Percentiles rank a stretch among this genome's conserved stretches.
These are phyloP conservation scores for Poecilobothrus nobilitatus DNA, from an alignment of 2,888 invertebrate species.

Conservation along the genomic window DNA sequence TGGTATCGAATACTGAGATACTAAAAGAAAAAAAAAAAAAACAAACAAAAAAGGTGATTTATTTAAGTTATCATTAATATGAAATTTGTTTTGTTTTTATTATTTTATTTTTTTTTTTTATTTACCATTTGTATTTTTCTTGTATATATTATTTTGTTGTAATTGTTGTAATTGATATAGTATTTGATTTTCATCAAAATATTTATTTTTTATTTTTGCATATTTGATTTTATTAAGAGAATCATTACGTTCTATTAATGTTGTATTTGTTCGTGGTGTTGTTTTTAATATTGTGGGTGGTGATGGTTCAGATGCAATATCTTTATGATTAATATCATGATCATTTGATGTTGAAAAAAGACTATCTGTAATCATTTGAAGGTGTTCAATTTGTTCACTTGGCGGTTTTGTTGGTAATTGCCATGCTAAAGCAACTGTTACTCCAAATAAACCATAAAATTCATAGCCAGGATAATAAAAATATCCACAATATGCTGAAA, in stretches of 20 bases:
- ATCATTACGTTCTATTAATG: not conserved
- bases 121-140: not conserved
- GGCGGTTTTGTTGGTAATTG: constrained; percentile 60
- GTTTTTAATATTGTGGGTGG: not conserved
- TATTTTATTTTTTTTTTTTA: not conserved
- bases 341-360: not conserved
- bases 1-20: no score
- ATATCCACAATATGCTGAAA: constrained; percentile 14
- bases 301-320: no score
- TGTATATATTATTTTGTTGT: not conserved
- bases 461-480: constrained; percentile 52
- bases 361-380: constrained; percentile 24
- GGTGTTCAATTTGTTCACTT: constrained; percentile 36
- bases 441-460: constrained; percentile 59
- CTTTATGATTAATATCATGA: no score
- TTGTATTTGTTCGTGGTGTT: not conserved
- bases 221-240: not conserved
- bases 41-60: not conserved
- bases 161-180: not conserved
- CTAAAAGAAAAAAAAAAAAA: no score
- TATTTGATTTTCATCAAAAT: not conserved
- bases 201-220: not conserved
- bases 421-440: constrained; percentile 69
- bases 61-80: not conserved
- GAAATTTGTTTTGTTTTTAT: not conserved